Percentiles rank a stretch among this genome's conserved stretches.
phyloP scores from a whole-genome alignment of 2,888 invertebrate species.

The Ophioninae sp. region DNA sequence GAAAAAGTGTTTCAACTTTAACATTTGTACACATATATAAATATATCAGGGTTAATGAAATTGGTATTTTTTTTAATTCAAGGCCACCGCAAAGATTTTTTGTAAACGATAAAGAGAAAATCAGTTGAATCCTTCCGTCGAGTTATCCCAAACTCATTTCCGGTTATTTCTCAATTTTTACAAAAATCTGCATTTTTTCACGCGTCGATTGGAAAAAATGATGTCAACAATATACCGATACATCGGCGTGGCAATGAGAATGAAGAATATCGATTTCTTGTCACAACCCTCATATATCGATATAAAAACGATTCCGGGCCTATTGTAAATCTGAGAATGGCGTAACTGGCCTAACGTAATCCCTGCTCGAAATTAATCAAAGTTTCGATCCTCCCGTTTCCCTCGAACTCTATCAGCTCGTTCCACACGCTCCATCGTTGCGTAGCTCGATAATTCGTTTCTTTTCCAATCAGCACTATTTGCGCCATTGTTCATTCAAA shows the following conservation, averaged over 20 bases:
- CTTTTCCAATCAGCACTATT: background rate
- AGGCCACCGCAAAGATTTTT: background rate
- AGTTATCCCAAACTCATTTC: background rate
- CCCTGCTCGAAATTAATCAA: constrained; percentile 21
- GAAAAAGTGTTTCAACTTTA: no score
- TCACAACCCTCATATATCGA: background rate
- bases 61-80: background rate
- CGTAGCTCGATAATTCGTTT: background rate
- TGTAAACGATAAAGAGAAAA: background rate
- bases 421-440: background rate
- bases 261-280: background rate
- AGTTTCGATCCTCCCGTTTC: constrained; percentile 4
- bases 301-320: constrained; percentile 21
- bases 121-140: background rate
- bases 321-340: constrained; percentile 37
- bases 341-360: constrained; percentile 49
- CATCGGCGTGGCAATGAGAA: background rate
- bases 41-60: background rate
- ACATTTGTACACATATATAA: no score
- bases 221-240: background rate
- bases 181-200: no score
- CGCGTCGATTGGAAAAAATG: background rate
- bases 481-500: background rate
- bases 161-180: background rate
- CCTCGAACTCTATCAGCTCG: background rate